Evolutionary conservation across 2,113 vertebrate species (phyloP), one percentile per base, ranked within the genome.

Genomic region (Prunella himalayana): DNA sequence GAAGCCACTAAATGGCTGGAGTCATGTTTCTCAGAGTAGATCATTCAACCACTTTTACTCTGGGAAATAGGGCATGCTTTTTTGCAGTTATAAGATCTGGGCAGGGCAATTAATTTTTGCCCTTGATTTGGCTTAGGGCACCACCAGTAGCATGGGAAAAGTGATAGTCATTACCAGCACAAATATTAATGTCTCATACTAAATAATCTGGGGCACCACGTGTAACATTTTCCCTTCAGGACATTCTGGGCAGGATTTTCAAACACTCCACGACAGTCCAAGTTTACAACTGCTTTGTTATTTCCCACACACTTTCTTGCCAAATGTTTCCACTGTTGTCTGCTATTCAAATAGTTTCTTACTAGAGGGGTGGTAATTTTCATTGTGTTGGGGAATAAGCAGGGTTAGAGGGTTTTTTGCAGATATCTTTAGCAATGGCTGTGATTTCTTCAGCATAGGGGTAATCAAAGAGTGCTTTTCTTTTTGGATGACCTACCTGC

Each of bases 191-290:
- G 25, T 88, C 69, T 79, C 65, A 11, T 13, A 73, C 9, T 0
- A 82, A 92, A 84, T 53, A 82, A 91, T 65, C 82, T 66, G 49
- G 20, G 54, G 30, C 56, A 88, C 20, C 13, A 16, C 8, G 2
- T 8, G 7, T 78, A 81, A 88, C 39, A 25, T 92, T 83, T 92
- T 92, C 76, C 53, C 72, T 87, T 88, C 83, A 84, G 68, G 51
- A 95, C 37, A 65, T 88, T 88, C 66, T 95, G 75, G 66, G 39
- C n/a, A 90, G 47, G 82, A 56, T 86, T 93, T 95, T 93, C 75
- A 82, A 92, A 94, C 51, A 71, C 37, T 49, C 24, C 5, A 1
- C 2, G 9, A 60, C 60, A 88, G 82, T 18, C 72, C 84, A 81
- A 86, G 60, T 59, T 87, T 75, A 61, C 76, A 79, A 92, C 35